Evolutionary conservation across 2,113 vertebrate species (phyloP), one percentile per base, ranked within the genome.

Genomic region (Echinops telfairi): DNA sequence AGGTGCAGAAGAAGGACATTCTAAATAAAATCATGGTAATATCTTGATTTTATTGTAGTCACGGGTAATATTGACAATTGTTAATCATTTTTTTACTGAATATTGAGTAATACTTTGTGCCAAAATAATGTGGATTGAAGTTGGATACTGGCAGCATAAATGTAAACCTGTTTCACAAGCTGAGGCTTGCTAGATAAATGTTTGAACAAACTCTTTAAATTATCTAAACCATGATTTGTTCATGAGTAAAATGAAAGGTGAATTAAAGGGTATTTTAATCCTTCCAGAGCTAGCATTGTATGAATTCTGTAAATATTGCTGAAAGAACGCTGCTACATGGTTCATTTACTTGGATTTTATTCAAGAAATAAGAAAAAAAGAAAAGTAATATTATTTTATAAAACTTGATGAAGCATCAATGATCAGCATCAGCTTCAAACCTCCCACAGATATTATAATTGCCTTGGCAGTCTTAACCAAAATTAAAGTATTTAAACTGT

Each of bases 371-470:
- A 53, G 82, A 92, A 95, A 97, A 96, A 90, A 73, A 36, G 97
- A 96, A 91, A 95, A 88, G 36, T 58, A 43, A 25, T 92, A 40
- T 88, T 71, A 94, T 88, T 97, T 92, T 97, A 94, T 92, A 95
- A 97, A 95, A 83, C 86, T 94, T 97, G 92, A 95, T 97, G 92
- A 93, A 75, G 76, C 93, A 95, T 97, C 92, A 93, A 85, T 82
- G 91, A 97, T 95, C 53, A 88, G 79, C 68, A 83, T 95, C 94
- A 96, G 76, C 38, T 76, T 97, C 88, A 97, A 98, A 94, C 82
- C 85, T 97, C 96, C 94, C 91, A 97, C 93, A 75, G 92, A 80
- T 96, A 81, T 33, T 96, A 96, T 97, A 98, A 97, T 97, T 98
- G 90, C 14, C 96, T 97, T 97, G 95, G 85, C 88, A 97, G 77